Conservation (phyloP, 1,140 invertebrate genomes). For the Macrotrachela quadricornifera region DNA sequence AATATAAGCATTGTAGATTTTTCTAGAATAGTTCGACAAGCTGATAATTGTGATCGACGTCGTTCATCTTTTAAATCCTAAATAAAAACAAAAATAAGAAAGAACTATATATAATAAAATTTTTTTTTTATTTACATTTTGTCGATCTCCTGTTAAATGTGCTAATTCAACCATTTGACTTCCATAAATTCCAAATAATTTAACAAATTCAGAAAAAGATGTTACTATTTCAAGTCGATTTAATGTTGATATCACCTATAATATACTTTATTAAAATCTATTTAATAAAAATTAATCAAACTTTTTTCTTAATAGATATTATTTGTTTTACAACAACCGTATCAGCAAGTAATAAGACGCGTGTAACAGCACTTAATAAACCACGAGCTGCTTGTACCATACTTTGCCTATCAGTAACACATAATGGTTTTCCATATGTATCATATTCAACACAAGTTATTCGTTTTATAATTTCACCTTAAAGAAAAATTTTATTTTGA, state of each 20-base stretch:
- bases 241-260: too few species aligned
- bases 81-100: conserved; percentile 2
- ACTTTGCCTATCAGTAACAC: too few species aligned
- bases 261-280: too few species aligned
- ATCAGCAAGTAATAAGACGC: conserved; percentile 90
- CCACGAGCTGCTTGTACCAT: conserved; percentile 84
- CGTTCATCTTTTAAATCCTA: conserved; percentile 78
- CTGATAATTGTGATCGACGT: conserved; percentile 75
- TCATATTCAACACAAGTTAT: too few species aligned
- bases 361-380: conserved; percentile 74
- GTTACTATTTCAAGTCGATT: too few species aligned
- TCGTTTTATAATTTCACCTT: too few species aligned
- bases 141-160: conserved; percentile 51
- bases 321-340: conserved; percentile 92
- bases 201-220: background rate
- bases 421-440: too few species aligned
- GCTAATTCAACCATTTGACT: conserved; percentile 93
- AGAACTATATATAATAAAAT: background rate
- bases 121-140: conserved; percentile 26
- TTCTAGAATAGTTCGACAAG: conserved; percentile 74
- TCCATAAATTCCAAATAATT: conserved; percentile 78
- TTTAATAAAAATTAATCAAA: conserved; percentile 29
- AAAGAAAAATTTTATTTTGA: too few species aligned
- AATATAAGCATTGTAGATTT: conserved; percentile 90
- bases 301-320: conserved; percentile 81